These are phyloP conservation scores for Asbolus verrucosus DNA, from an alignment of 1,140 invertebrate species.

Conservation along the genomic window DNA sequence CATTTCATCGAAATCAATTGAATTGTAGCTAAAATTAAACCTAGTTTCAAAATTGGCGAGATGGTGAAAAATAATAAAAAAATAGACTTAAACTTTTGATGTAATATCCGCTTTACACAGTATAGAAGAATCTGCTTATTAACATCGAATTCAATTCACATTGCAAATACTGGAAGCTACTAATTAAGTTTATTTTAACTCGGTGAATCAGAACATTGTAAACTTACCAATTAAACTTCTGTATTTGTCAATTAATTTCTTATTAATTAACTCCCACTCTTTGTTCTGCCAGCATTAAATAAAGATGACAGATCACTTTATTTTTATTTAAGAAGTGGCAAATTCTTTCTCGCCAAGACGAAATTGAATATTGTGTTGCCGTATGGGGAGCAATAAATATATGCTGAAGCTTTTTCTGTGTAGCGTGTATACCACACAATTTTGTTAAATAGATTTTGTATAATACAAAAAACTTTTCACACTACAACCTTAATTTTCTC, in stretches of 20 bases:
- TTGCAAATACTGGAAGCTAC: no score
- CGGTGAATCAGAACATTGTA: background rate
- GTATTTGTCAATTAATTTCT: constrained; percentile 3
- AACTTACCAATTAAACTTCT: background rate
- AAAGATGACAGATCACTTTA: constrained; percentile 2
- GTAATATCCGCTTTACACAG: no score
- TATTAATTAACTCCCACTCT: constrained; percentile 9
- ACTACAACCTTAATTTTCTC: no score
- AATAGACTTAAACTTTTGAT: no score
- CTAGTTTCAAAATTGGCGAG: no score
- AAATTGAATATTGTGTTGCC: constrained; percentile 3
- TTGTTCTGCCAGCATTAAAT: background rate
- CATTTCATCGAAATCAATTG: no score
- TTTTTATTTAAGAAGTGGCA: constrained; percentile 2
- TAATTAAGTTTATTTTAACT: constrained; percentile 14
- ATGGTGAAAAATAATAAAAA: no score
- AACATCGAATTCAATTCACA: background rate
- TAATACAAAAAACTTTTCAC: no score
- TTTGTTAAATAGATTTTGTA: no score
- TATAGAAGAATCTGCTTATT: no score
- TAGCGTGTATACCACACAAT: no score
- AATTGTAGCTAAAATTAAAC: no score
- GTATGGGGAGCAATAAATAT: background rate
- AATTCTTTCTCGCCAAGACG: background rate
- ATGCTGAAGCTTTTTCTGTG: background rate